Evolutionary conservation across 64 coral and sea anemone species (phyloP).

Genomic region (Montipora efflorescens): DNA sequence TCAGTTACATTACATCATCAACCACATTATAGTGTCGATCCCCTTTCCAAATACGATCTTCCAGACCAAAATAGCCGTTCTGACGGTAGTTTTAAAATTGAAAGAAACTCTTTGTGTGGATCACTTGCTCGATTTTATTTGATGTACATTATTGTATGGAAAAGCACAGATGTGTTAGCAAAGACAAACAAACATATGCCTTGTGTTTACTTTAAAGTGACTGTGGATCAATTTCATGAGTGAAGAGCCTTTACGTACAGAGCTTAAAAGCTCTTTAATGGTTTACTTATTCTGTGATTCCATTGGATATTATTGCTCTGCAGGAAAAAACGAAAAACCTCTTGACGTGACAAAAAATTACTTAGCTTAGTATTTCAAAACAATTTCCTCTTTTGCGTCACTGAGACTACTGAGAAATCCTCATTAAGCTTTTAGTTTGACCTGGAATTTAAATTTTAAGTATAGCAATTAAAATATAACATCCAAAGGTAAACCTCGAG

Average conservation of each 20-base stretch:
- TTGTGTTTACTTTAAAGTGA: not conserved
- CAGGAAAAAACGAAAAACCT: not conserved
- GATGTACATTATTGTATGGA: not conserved
- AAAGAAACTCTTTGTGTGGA: no score
- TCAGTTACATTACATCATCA: no score
- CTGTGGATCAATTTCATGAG: not conserved
- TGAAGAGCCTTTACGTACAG: not conserved
- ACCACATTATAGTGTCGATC: no score
- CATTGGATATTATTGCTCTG: not conserved
- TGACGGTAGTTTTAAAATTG: no score
- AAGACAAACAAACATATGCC: not conserved
- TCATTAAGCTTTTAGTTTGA: not conserved
- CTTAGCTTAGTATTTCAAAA: not conserved
- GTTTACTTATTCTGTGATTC: not conserved
- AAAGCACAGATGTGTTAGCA: not conserved
- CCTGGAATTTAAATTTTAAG: not conserved
- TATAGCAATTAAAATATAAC: not conserved
- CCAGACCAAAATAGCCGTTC: no score
- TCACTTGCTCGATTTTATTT: not conserved
- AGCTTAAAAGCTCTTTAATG: not conserved
- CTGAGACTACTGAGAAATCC: not conserved
- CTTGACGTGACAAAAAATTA: not conserved
- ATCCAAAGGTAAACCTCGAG: not conserved
- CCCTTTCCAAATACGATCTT: no score
- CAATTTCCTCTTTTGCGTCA: not conserved